Evolutionary conservation across 2,888 invertebrate species (phyloP), one percentile per base, ranked within the genome.

Genomic region (Eupithecia pulchellata): DNA sequence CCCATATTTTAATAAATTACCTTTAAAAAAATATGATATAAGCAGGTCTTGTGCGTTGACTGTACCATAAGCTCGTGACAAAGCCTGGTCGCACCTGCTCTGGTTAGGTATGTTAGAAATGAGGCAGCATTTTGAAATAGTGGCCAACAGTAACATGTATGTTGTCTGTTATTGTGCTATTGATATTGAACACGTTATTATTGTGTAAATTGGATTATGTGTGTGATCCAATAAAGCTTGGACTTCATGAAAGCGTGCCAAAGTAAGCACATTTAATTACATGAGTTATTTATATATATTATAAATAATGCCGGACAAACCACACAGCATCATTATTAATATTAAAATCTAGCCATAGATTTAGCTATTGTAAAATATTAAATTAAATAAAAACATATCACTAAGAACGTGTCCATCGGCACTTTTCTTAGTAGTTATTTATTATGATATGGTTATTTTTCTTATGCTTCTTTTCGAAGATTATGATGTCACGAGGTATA

Each of bases 41-140:
- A n/a, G n/a, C n/a, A n/a, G n/a, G n/a, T 13, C 11, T 11, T 25
- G 13, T 52, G 1, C 14, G 20, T 34, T 32, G 61, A 61, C 34
- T 36, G 61, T 61, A 61, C 61, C n/a, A 25, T 14, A n/a, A 32
- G 64, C 62, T 75, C 73, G 73, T 75, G 76, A 77, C 69, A 75
- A 71, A 62, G 52, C 71, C 27, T 4, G 4, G 70, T 63, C 68
- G 67, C 75, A 75, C 76, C 75, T 75, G 73, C n/a, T 66, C 55
- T 11, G 34, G 39, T 63, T 55, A 64, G 52, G 34, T 30, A 61
- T 58, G 61, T 52, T 34, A 60, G 60, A 66, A 62, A 57, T 69
- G 36, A 68, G 58, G 36, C 62, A 58, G 65, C 27, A 42, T 68
- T 68, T 65, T 72, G 71, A 65, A 72, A 65, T 61, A 68, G 29